phyloP scores from a whole-genome alignment of 2,113 vertebrate genomes.

The Peromyscus leucopus region DNA sequence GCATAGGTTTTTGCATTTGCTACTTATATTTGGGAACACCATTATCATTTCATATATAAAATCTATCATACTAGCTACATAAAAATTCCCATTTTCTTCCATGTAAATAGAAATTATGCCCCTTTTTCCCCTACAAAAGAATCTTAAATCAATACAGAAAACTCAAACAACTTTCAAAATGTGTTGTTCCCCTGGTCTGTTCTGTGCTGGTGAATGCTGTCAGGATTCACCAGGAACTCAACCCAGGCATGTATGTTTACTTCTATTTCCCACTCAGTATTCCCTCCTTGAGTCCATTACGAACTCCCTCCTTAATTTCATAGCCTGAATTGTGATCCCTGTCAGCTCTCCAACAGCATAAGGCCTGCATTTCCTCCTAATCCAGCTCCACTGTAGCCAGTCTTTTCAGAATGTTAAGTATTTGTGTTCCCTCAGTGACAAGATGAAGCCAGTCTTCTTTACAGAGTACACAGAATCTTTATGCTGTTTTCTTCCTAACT shows the following conservation, averaged over 20 bases:
- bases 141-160: slow-evolving; percentile 42
- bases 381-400: background rate
- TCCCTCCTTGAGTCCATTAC: slow-evolving; percentile 37
- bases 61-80: slow-evolving; percentile 20
- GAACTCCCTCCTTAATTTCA: slow-evolving; percentile 17
- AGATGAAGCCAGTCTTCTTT: slow-evolving; percentile 29
- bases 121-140: background rate
- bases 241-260: background rate
- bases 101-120: background rate
- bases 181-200: background rate
- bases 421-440: slow-evolving; percentile 15
- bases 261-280: slow-evolving; percentile 6
- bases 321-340: slow-evolving; percentile 3
- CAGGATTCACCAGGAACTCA: background rate
- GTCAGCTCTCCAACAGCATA: background rate
- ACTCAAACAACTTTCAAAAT: slow-evolving; percentile 12
- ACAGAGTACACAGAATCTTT: slow-evolving; percentile 1
- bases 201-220: background rate
- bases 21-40: slow-evolving; percentile 21
- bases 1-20: background rate
- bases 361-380: background rate
- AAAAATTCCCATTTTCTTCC: background rate
- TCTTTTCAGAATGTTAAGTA: slow-evolving; percentile 48
- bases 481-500: slow-evolving; percentile 1
- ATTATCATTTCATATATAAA: background rate